Evolutionary conservation across 2,797 vertebrate species (phyloP), one percentile per base, ranked within the genome.

Genomic region (Sarcophilus harrisii): DNA sequence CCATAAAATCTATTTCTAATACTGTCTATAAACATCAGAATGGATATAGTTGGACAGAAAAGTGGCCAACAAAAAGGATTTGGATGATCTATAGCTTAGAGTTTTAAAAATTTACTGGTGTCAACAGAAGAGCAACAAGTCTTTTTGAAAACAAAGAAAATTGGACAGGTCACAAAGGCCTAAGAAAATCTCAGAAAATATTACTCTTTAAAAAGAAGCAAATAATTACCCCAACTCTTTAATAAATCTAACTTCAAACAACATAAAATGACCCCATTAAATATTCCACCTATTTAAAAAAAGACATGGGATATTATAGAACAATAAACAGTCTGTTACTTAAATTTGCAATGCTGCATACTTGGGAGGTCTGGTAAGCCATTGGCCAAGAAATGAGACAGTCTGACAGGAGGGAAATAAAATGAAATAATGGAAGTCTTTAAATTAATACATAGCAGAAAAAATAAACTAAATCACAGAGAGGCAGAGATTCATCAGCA

Each of bases 121-220:
- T 49, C 73, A 87, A 21, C 18, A 10, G 57, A 93, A 95, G 14
- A n/a, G 91, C 54, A 49, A 49, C n/a, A 54, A 90, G 66, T 14
- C 49, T 87, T 32, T 94, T 58, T 54, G 81, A 92, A 90, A 73
- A 93, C 57, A 30, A 90, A 87, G 32, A 90, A 16, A 95, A 92
- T 87, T 10, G 62, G 54, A 38, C 45, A 93, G 27, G 18, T 95
- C 58, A 57, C 62, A 87, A 38, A 49, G 73, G 73, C 73, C 73
- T 87, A 87, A 87, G 54, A 90, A 93, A 89, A 94, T 90, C 58
- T 89, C 30, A 94, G n/a, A 49, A 93, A 94, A n/a, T 49, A 87
- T 38, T 55, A 90, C 92, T 92, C 59, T 93, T 90, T 62, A 60
- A 92, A 94, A 73, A 57, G 57, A 94, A 14, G 58, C 10, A 95